Conservation (phyloP, 2,797 vertebrate genomes). For the Tiaroga cobitis region DNA sequence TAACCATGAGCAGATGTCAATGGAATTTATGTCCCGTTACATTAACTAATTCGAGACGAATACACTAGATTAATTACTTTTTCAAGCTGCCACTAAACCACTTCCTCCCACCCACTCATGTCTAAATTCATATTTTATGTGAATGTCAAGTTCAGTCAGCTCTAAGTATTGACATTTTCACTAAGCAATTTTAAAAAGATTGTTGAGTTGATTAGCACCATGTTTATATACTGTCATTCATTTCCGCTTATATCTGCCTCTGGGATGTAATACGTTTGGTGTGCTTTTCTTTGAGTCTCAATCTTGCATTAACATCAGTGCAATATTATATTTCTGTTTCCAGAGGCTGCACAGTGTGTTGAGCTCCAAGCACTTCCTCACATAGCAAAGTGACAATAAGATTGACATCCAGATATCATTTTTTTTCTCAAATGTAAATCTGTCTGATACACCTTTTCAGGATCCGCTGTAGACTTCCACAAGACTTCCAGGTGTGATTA, state of each 20-base stretch:
- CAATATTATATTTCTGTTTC: not conserved
- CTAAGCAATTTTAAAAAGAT: not conserved
- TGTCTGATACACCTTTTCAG: not conserved
- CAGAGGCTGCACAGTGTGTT: not conserved
- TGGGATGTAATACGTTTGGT: not conserved
- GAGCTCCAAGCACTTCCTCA: not conserved
- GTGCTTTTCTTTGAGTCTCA: not conserved
- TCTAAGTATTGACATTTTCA: not conserved
- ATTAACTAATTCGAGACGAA: not conserved
- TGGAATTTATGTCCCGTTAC: not conserved
- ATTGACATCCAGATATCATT: not conserved
- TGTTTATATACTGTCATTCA: not conserved
- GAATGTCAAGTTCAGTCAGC: not conserved
- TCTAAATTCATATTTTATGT: not conserved
- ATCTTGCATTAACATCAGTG: not conserved
- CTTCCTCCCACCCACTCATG: not conserved
- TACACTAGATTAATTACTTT: not conserved
- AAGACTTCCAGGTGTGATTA: not conserved
- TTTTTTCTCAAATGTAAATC: constrained; percentile 4
- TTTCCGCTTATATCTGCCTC: not conserved
- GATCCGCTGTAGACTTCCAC: not conserved
- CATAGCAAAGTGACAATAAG: not conserved
- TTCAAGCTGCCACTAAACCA: not conserved
- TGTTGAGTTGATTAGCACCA: constrained; percentile 2
- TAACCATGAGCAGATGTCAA: constrained; percentile 1